Conservation (phyloP, 2,797 vertebrate genomes). For the Scarus forsteni region DNA sequence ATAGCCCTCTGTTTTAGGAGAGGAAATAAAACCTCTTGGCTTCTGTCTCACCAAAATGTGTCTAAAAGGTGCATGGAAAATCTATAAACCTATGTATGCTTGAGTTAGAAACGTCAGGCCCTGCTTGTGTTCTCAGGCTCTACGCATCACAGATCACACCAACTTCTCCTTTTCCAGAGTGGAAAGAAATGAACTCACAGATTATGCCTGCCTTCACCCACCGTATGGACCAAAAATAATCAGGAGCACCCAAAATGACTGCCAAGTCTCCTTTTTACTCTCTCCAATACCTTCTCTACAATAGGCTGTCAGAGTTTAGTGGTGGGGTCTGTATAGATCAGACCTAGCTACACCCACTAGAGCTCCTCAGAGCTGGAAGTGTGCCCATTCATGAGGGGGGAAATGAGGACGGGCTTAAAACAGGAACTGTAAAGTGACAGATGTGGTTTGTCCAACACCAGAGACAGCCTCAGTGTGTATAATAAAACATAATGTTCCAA, state of each 20-base stretch:
- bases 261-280: conserved; percentile 48
- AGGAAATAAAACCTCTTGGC: conserved; percentile 22
- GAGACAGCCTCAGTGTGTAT: not conserved
- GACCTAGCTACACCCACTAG: conserved; percentile 44
- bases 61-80: conserved; percentile 74
- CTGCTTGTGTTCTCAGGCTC: conserved; percentile 62
- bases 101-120: conserved; percentile 61
- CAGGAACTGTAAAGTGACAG: conserved; percentile 19
- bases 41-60: conserved; percentile 46
- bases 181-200: conserved; percentile 81
- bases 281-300: conserved; percentile 30
- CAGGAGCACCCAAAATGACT: conserved; percentile 42
- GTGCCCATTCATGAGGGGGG: conserved; percentile 19
- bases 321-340: conserved; percentile 25
- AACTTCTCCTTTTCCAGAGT: conserved; percentile 83
- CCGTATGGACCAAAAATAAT: conserved; percentile 58
- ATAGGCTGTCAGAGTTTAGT: conserved; percentile 29
- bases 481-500: conserved; percentile 8
- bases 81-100: conserved; percentile 63
- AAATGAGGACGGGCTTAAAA: conserved; percentile 9
- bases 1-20: conserved; percentile 29
- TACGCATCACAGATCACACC: conserved; percentile 65
- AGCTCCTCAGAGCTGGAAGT: conserved; percentile 39
- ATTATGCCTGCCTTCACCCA: conserved; percentile 45
- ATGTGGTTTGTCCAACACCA: conserved; percentile 11